Conservation (phyloP, 2,113 vertebrate genomes). For the Pituophis catenifer region DNA sequence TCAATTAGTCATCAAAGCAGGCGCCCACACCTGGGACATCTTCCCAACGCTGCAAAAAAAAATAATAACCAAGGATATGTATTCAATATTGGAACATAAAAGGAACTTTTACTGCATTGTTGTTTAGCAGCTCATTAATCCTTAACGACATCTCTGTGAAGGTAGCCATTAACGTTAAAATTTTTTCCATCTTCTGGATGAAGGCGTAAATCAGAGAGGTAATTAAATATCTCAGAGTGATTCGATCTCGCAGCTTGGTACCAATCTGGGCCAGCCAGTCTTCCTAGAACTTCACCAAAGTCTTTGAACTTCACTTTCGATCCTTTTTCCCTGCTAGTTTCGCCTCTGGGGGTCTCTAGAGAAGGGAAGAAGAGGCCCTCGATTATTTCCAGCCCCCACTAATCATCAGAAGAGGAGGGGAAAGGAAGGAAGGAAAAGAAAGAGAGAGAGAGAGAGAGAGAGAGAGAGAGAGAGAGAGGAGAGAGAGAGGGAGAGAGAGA, state of each 20-base stretch:
- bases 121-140: background rate
- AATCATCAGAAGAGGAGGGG: too few relatives aligned
- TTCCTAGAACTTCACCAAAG: rapidly evolving
- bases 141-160: background rate
- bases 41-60: background rate
- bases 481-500: too few relatives aligned
- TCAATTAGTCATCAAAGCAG: background rate
- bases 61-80: background rate
- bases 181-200: background rate
- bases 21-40: background rate
- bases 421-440: too few relatives aligned
- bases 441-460: too few relatives aligned
- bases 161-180: background rate
- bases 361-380: background rate
- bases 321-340: background rate
- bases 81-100: background rate
- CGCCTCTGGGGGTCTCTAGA: background rate
- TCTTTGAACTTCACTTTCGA: background rate
- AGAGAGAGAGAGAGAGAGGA: too few relatives aligned
- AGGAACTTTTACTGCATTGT: background rate
- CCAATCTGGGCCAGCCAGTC: background rate
- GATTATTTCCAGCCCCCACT: background rate
- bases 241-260: background rate
- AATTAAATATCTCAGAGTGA: background rate
- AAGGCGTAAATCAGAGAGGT: background rate